phyloP scores from a whole-genome alignment of 2,888 invertebrate species.

The Carabus problematicus region DNA sequence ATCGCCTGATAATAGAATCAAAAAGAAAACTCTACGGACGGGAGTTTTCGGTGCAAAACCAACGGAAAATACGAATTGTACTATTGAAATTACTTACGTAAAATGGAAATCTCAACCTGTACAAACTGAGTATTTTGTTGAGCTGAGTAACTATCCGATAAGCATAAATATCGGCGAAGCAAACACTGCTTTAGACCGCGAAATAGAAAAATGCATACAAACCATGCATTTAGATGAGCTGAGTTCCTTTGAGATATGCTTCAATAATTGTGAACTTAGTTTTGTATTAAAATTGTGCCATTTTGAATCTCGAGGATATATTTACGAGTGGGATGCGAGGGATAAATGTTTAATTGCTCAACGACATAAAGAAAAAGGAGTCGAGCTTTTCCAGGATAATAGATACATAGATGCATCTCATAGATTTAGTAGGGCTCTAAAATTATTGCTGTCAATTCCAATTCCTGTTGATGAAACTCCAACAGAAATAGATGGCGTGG shows the following conservation, averaged over 20 bases:
- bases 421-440: constrained; percentile 76
- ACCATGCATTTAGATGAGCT: constrained; percentile 61
- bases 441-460: constrained; percentile 73
- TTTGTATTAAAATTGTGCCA: constrained; percentile 57
- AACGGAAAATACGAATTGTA: constrained; percentile 54
- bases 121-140: constrained; percentile 38
- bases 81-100: constrained; percentile 50
- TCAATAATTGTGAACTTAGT: constrained; percentile 51
- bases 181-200: constrained; percentile 59
- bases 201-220: constrained; percentile 59
- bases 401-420: constrained; percentile 73
- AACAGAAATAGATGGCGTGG: constrained; percentile 62
- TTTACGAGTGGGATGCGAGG: constrained; percentile 58
- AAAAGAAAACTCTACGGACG: constrained; percentile 51
- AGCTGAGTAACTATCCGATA: constrained; percentile 47
- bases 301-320: constrained; percentile 57
- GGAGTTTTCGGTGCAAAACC: constrained; percentile 55
- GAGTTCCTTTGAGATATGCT: constrained; percentile 57
- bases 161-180: constrained; percentile 58
- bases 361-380: constrained; percentile 62
- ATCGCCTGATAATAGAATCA: constrained; percentile 55
- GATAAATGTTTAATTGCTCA: constrained; percentile 59
- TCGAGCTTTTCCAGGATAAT: constrained; percentile 69
- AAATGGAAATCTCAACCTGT: constrained; percentile 21
- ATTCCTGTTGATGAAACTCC: constrained; percentile 58